Conservation (phyloP, 1,140 invertebrate species). For the Ostrea denselamellosa region DNA sequence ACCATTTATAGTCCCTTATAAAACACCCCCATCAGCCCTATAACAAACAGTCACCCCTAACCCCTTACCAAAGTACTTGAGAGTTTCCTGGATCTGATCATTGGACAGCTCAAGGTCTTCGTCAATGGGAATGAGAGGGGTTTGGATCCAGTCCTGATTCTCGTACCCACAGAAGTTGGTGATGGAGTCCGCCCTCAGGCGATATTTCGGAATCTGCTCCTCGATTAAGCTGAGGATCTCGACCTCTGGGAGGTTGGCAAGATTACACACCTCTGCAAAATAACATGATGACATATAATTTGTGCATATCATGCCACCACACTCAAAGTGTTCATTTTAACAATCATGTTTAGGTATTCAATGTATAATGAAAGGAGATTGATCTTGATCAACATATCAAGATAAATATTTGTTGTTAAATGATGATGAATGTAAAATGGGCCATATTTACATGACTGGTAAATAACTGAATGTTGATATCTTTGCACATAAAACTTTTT, state of each 20-base stretch:
- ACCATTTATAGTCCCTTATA: background rate
- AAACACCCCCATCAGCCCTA: background rate
- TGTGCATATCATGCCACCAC: too few relatives aligned
- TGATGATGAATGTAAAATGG: too few relatives aligned
- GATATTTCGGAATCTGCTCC: conserved; percentile 96
- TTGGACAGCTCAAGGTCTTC: conserved; percentile 91
- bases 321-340: too few relatives aligned
- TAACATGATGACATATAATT: background rate
- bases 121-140: conserved; percentile 84
- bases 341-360: too few relatives aligned
- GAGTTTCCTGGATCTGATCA: conserved; percentile 95
- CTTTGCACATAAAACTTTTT: too few relatives aligned
- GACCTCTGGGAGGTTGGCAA: conserved; percentile 84
- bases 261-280: conserved; percentile 74
- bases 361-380: too few relatives aligned
- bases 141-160: conserved; percentile 96
- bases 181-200: conserved; percentile 93
- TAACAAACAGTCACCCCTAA: background rate
- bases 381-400: too few relatives aligned
- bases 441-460: too few relatives aligned
- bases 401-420: too few relatives aligned
- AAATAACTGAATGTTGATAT: too few relatives aligned
- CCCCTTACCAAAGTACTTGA: conserved; percentile 98
- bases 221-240: conserved; percentile 96
- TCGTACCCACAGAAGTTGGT: conserved; percentile 97